phyloP scores from a whole-genome alignment of 2,113 vertebrate genomes.

The Phrynocephalus versicolor region DNA sequence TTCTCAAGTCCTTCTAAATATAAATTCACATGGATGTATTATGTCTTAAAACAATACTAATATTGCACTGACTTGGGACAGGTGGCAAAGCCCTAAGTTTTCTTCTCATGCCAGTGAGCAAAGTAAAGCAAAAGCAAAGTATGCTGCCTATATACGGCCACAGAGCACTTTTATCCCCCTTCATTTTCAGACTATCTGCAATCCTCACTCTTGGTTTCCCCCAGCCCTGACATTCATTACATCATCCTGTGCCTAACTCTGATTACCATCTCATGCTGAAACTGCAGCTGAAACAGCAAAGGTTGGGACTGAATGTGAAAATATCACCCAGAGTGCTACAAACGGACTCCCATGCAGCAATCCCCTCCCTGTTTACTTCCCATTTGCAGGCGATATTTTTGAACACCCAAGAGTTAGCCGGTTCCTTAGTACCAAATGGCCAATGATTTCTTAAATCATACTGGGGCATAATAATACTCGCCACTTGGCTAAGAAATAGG shows the following conservation, averaged over 20 bases:
- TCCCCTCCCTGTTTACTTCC: conserved; percentile 54
- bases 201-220: not conserved
- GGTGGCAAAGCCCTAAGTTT: not conserved
- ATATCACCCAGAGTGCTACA: conserved; percentile 7
- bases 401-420: conserved; percentile 35
- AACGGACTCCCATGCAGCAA: conserved; percentile 22
- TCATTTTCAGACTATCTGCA: no score
- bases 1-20: no score
- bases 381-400: conserved; percentile 33
- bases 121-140: no score
- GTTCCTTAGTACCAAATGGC: conserved; percentile 43
- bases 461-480: conserved; percentile 49
- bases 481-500: conserved; percentile 57
- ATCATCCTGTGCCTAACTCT: conserved; percentile 10
- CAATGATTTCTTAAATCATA: conserved; percentile 63
- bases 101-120: not conserved
- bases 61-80: not conserved
- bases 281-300: conserved; percentile 49
- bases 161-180: no score
- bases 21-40: no score
- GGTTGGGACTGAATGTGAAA: conserved; percentile 30
- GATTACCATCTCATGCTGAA: conserved; percentile 37
- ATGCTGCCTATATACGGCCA: no score
- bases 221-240: conserved; percentile 3
- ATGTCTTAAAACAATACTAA: no score